Conservation (phyloP, 2,797 vertebrate species). For the Hirundo rustica region DNA sequence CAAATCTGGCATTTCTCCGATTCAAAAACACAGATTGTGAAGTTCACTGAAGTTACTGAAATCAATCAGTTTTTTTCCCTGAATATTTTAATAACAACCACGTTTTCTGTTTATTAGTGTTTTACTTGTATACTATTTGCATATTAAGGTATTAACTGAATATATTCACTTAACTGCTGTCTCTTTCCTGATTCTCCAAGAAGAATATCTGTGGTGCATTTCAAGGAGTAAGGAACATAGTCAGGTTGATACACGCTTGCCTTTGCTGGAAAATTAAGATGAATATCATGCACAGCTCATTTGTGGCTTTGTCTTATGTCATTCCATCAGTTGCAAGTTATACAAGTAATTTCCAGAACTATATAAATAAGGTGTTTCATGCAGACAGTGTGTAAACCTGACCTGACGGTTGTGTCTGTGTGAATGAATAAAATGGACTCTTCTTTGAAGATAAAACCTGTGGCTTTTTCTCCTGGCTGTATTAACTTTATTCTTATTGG, state of each 20-base stretch:
- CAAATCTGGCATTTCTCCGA: slow-evolving; percentile 57
- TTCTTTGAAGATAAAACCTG: not conserved
- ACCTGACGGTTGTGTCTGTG: not conserved
- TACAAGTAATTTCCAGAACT: slow-evolving; percentile 12
- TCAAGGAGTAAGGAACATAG: slow-evolving; percentile 10
- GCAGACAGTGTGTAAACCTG: not conserved
- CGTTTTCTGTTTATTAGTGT: not conserved
- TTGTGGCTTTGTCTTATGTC: slow-evolving; percentile 55
- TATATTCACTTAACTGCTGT: not conserved
- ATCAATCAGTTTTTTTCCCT: not conserved
- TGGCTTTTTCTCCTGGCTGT: not conserved
- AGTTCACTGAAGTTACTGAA: slow-evolving; percentile 40
- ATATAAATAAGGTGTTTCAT: slow-evolving; percentile 3
- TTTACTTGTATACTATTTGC: not conserved
- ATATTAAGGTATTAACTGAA: not conserved
- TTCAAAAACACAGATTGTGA: slow-evolving; percentile 62
- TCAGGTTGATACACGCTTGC: slow-evolving; percentile 38
- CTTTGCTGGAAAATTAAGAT: slow-evolving; percentile 40
- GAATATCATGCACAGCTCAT: slow-evolving; percentile 33
- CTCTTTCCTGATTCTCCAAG: not conserved
- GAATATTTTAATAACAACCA: slow-evolving; percentile 18
- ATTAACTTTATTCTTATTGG: not conserved
- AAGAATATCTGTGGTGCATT: not conserved
- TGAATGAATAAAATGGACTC: not conserved
- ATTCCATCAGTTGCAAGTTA: slow-evolving; percentile 36